phyloP scores from a whole-genome alignment of 2,888 invertebrate species.

The Nemurella pictetii region DNA sequence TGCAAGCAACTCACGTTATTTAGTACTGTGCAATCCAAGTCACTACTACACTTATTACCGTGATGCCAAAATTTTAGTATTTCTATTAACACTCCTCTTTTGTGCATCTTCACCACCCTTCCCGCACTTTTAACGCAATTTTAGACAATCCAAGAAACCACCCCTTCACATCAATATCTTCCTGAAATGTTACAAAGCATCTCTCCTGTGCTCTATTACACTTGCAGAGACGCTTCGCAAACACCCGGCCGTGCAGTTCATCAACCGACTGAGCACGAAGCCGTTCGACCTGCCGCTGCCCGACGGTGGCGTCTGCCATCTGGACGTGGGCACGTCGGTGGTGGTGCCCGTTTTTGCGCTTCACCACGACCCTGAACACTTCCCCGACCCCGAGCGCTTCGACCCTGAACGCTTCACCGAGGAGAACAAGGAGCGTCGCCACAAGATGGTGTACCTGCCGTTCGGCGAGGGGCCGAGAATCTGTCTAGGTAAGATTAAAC shows the following conservation, averaged over 20 bases:
- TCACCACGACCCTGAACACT: conserved; percentile 52
- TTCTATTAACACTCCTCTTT: too few relatives aligned
- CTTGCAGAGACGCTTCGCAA: conserved; percentile 47
- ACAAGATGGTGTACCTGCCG: conserved; percentile 48
- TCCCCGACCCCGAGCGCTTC: conserved; percentile 52
- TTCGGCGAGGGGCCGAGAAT: conserved; percentile 51
- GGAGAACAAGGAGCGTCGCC: conserved; percentile 48
- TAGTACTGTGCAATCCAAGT: too few relatives aligned
- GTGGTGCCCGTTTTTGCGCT: conserved; percentile 50
- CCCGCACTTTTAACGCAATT: too few relatives aligned
- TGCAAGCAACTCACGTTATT: too few relatives aligned
- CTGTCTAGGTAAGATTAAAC: conserved; percentile 52
- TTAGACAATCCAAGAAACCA: too few relatives aligned
- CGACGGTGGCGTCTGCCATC: conserved; percentile 40
- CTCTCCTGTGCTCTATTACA: too few relatives aligned
- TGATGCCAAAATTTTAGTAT: too few relatives aligned
- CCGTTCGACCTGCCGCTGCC: conserved; percentile 48
- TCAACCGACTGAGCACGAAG: conserved; percentile 48
- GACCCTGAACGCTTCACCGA: conserved; percentile 53
- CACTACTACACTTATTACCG: too few relatives aligned
- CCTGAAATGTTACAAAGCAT: too few relatives aligned
- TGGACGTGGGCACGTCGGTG: conserved; percentile 49
- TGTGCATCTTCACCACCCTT: too few relatives aligned
- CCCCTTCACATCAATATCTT: too few relatives aligned
- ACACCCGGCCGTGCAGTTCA: conserved; percentile 45